phyloP scores from a whole-genome alignment of 2,797 vertebrate species.

The Aeoliscus strigatus region DNA sequence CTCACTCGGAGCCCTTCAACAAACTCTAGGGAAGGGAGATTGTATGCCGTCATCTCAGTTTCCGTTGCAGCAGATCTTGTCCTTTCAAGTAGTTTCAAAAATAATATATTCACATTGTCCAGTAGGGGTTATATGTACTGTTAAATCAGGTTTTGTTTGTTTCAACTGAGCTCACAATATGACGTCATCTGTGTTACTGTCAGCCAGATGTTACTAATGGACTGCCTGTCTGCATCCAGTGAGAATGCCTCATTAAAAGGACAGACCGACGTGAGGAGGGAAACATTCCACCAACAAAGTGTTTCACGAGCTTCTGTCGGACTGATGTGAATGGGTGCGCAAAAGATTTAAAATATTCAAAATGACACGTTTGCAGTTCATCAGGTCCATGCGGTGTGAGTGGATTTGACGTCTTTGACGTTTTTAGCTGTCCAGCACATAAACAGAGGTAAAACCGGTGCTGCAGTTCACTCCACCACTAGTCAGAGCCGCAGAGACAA shows the following conservation, averaged over 20 bases:
- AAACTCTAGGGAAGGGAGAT: no score
- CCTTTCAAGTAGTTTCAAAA: no score
- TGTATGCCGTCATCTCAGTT: no score
- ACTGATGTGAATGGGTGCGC: background rate
- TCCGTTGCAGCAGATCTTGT: no score
- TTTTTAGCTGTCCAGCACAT: conserved; percentile 1
- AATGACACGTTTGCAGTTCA: no score
- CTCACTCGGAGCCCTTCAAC: no score
- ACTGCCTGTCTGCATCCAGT: background rate
- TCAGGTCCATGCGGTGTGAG: no score
- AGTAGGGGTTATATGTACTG: no score
- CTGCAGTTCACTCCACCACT: conserved; percentile 7
- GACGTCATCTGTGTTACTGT: background rate
- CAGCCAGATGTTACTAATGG: background rate
- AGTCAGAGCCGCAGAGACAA: conserved; percentile 13
- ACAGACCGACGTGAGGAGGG: background rate
- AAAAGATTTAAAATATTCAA: background rate
- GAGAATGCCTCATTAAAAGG: conserved; percentile 2
- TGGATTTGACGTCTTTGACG: no score
- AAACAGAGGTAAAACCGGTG: background rate
- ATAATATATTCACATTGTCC: no score
- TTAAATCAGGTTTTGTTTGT: no score
- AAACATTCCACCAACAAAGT: conserved; percentile 1
- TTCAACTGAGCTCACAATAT: background rate
- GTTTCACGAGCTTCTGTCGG: background rate